Evolutionary conservation across 1,140 invertebrate species (phyloP), one percentile per base, ranked within the genome.

Genomic region (Drosophila punjabiensis): DNA sequence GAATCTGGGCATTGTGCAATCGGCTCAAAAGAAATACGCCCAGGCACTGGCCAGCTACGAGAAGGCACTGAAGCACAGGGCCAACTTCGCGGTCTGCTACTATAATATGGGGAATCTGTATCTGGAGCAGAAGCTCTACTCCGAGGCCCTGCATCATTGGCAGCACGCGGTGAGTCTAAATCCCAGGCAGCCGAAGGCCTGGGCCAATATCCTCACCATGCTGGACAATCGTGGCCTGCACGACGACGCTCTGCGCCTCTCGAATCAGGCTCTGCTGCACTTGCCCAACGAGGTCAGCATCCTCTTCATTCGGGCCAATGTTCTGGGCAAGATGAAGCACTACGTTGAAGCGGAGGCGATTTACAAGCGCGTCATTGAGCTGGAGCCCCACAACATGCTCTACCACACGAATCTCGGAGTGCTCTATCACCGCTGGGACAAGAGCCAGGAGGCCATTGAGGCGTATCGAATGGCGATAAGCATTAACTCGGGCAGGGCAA

Each of bases 1-100:
- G 98, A 99, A 99, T 94, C 94, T 99, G 24, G 98, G 98, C 14
- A 99, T 99, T 81, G 96, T 99, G 50, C 94, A 98, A 70, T 96
- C 97, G 5, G 95, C 95, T 16, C 93, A 96, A 47, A 96, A 96
- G 70, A 95, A 96, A 79, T 95, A 95, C 69, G 85, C 95, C 18
- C 95, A 97, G 88, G 96, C 98, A 4, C 95, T 98, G 90, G 85
- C 92, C 16, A 97, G 97, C 89, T 99, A 99, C 89, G 94, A 95
- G 77, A 96, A 94, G 48, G 98, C 98, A 6, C 93, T 99, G 1
- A 94, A 92, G 37, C 95, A 97, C 92, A 94, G 98, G 64, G 95
- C 94, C 73, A 96, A 95, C 56, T 99, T 99, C 94, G 96, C 98
- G 0, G 98, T 99, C 91, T 98, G 98, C 93, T 96, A 96, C 89